Conservation (phyloP, 2,888 invertebrate genomes). For the Leptinotarsa peninsularis region DNA sequence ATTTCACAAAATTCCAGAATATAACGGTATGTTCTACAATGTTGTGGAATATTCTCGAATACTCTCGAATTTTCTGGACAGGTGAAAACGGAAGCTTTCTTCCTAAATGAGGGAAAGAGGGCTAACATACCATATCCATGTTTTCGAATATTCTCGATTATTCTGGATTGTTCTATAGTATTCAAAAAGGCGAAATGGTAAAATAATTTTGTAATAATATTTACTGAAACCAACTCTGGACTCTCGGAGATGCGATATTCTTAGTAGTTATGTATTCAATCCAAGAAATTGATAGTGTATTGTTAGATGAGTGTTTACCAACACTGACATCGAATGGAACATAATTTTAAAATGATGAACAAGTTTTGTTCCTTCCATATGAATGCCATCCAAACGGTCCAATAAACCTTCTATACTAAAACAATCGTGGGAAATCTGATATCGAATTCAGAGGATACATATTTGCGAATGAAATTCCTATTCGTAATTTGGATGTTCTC, state of each 20-base stretch:
- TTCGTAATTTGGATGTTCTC: slow-evolving; percentile 12
- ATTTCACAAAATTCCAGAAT: no score
- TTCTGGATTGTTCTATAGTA: not conserved
- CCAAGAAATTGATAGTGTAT: slow-evolving; percentile 29
- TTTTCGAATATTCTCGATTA: no score
- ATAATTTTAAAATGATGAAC: slow-evolving; percentile 29
- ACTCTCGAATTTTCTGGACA: no score
- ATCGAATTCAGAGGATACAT: slow-evolving; percentile 11
- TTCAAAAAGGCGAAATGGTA: not conserved
- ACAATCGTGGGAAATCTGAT: slow-evolving; percentile 19
- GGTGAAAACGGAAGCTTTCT: no score
- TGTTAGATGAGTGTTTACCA: slow-evolving; percentile 32
- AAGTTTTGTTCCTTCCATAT: slow-evolving; percentile 26
- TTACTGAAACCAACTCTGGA: slow-evolving; percentile 19
- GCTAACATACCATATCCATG: no score
- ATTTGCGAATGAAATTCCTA: slow-evolving; percentile 6
- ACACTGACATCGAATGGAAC: slow-evolving; percentile 22
- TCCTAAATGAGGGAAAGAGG: no score
- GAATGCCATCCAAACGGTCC: slow-evolving; percentile 23
- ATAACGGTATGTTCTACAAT: no score
- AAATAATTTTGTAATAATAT: not conserved
- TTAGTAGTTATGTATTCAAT: slow-evolving; percentile 32
- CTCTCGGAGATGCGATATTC: slow-evolving; percentile 30
- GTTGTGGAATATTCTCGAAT: no score
- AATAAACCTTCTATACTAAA: slow-evolving; percentile 11